Conservation (phyloP, 2,888 invertebrate species). For the Loripinus fragilis region DNA sequence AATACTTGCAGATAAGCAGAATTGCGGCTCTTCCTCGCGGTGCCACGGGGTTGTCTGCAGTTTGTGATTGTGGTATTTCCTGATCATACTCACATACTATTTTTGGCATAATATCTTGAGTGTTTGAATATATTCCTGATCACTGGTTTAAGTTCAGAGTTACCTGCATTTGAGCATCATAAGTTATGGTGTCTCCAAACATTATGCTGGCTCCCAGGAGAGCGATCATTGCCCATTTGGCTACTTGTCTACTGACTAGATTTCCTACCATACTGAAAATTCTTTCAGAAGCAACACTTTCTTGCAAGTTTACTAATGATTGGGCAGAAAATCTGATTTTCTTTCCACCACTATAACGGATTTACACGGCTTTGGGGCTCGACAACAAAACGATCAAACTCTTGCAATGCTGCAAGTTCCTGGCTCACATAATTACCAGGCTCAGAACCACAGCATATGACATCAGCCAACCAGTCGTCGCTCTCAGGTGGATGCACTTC, state of each 20-base stretch:
- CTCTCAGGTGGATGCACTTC: slow-evolving; percentile 10
- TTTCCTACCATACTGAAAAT: slow-evolving; percentile 23
- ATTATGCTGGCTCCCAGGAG: no score
- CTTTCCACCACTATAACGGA: slow-evolving; percentile 26
- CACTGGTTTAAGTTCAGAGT: no score
- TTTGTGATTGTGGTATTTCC: no score
- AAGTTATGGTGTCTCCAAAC: no score
- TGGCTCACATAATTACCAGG: slow-evolving; percentile 1
- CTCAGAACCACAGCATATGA: slow-evolving; percentile 2
- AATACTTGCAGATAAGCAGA: no score
- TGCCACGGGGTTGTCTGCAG: no score
- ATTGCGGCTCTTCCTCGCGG: no score
- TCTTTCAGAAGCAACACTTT: slow-evolving; percentile 22
- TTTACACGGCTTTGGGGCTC: background rate
- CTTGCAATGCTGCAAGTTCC: background rate
- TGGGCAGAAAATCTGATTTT: slow-evolving; percentile 21
- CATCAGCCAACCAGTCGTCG: slow-evolving; percentile 20
- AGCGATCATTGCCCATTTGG: no score
- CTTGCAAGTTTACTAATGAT: slow-evolving; percentile 14
- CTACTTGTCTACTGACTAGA: slow-evolving; percentile 13
- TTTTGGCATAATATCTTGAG: no score
- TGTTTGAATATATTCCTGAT: no score
- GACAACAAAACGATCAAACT: background rate
- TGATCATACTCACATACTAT: no score
- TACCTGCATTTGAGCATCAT: no score